These are phyloP conservation scores for Bombyx huttoni DNA, from an alignment of 2,888 invertebrate genomes.

Conservation along the genomic window DNA sequence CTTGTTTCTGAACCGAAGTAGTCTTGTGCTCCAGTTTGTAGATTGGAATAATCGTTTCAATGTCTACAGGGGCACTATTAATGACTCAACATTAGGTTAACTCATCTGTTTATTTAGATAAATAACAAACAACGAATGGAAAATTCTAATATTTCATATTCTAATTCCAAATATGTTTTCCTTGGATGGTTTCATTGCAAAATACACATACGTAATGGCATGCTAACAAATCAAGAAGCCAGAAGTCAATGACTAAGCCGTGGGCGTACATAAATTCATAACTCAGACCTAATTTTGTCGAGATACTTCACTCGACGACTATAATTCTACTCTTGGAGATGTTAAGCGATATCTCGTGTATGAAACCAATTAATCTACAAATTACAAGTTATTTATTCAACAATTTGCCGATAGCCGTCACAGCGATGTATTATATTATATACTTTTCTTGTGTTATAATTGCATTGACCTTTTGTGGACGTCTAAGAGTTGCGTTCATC, in stretches of 20 bases:
- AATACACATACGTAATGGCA: constrained; percentile 23
- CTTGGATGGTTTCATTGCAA: not conserved
- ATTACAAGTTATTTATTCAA: constrained; percentile 14
- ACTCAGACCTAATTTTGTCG: constrained; percentile 58
- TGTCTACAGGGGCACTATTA: too few species aligned
- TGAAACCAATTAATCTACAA: constrained; percentile 21
- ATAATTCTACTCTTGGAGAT: constrained; percentile 18
- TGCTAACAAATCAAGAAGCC: constrained; percentile 51
- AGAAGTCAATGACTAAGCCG: constrained; percentile 51
- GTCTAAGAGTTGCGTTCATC: constrained; percentile 18
- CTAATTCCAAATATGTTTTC: too few species aligned
- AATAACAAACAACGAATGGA: too few species aligned
- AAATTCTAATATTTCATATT: too few species aligned
- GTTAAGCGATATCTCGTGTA: constrained; percentile 19
- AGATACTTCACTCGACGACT: constrained; percentile 49
- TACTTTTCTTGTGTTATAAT: constrained; percentile 27
- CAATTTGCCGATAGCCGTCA: constrained; percentile 13
- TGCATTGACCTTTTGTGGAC: constrained; percentile 22
- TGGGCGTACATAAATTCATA: constrained; percentile 39
- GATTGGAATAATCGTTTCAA: too few species aligned
- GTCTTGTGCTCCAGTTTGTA: too few species aligned
- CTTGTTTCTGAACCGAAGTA: too few species aligned
- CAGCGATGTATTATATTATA: constrained; percentile 16
- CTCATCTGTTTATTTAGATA: too few species aligned
- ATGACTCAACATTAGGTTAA: too few species aligned